Base-by-base conservation (phyloP, 2,113 vertebrate genomes). In the Caranx ignobilis region DNA sequence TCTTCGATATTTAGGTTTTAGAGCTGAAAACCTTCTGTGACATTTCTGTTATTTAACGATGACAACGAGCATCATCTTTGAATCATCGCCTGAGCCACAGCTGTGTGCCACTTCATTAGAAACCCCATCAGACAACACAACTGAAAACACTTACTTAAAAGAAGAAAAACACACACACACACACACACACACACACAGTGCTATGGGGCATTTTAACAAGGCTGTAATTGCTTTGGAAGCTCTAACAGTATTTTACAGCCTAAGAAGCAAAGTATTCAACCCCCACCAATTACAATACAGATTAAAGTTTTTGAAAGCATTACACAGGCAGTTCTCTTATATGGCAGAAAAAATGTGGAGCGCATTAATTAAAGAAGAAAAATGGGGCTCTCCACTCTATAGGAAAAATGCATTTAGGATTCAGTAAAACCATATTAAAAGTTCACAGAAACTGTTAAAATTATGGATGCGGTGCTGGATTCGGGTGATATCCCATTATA, bases 261-360 rank as follows among this genome's bases (percentile, higher is more conserved):
- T 55, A 60, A 68, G 52, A 68, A 37, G 6, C 13, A 62, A 75
- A 62, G 37, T 47, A 69, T 54, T 75, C 65, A 79, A 37, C 67
- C 56, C 67, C 31, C 41, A 6, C 39, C 72, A 83, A 71, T 66
- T 78, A 55, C 2, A 72, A 73, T 71, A 76, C 48, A 59, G 59
- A 79, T 71, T 71, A 45, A 71, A 75, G 19, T 52, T 72, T 75
- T 26, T 75, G 31, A 77, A 70, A 84, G 54, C 11, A 0, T 45
- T 54, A 61, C 19, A 66, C 7, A 71, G 43, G 13, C 41, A 54
- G 35, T 65, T n/a, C 18, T 62, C 47, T 47, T 60, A 21, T 26
- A 62, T 39, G 39, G 59, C 34, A 61, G 63, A 32, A 43, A 57
- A 56, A 69, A 64, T 59, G 60, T 77, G 31, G 34, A 79, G 16